These are phyloP conservation scores for Phalloptychus januarius DNA, from an alignment of 2,797 vertebrate genomes.

Conservation along the genomic window DNA sequence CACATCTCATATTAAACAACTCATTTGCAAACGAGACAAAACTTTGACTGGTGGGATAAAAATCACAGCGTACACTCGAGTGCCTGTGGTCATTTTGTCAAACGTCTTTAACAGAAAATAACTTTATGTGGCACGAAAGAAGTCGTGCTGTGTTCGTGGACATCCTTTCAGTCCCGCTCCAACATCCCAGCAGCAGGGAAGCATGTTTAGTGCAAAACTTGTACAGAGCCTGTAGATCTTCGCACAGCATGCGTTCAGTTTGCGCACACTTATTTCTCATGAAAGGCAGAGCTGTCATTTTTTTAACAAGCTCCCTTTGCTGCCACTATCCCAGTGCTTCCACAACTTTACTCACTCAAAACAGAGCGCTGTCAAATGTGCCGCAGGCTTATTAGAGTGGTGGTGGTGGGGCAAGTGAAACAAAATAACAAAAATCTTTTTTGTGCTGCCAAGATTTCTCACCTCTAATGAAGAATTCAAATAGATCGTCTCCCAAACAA, in stretches of 20 bases:
- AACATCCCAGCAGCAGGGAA: slow-evolving; percentile 5
- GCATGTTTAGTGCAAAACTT: slow-evolving; percentile 29
- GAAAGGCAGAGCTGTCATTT: slow-evolving; percentile 51
- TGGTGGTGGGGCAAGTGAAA: slow-evolving; percentile 7
- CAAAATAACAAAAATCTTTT: slow-evolving; percentile 21
- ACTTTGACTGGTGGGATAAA: background rate
- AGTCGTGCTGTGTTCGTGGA: slow-evolving; percentile 15
- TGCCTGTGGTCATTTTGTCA: slow-evolving; percentile 26
- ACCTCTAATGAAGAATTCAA: slow-evolving; percentile 38
- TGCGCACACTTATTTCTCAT: slow-evolving; percentile 50
- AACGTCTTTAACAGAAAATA: slow-evolving; percentile 23
- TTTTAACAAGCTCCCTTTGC: slow-evolving; percentile 66
- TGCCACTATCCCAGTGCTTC: slow-evolving; percentile 39
- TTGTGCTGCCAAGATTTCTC: slow-evolving; percentile 22
- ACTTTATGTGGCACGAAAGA: slow-evolving; percentile 19
- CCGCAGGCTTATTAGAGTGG: slow-evolving; percentile 54
- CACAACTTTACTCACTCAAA: slow-evolving; percentile 42
- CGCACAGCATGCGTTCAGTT: slow-evolving; percentile 47
- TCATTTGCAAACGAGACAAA: background rate
- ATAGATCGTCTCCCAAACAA: slow-evolving; percentile 30
- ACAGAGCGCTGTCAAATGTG: slow-evolving; percentile 44
- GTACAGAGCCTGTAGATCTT: slow-evolving; percentile 30
- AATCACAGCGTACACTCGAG: background rate
- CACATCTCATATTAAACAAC: slow-evolving; percentile 5
- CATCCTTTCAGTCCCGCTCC: slow-evolving; percentile 25